phyloP scores from a whole-genome alignment of 2,888 invertebrate species.

The Lacanobia wlatinum region DNA sequence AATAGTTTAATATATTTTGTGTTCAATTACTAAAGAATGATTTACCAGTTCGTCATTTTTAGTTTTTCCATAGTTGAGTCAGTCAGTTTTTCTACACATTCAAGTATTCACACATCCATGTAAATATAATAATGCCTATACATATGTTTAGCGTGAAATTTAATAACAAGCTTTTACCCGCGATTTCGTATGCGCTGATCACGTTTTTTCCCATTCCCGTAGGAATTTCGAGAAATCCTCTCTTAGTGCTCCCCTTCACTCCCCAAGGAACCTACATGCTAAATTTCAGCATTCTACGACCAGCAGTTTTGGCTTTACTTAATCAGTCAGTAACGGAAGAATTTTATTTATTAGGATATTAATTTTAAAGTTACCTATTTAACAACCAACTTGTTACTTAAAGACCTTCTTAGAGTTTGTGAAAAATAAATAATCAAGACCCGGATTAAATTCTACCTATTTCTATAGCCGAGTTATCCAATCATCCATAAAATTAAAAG shows the following conservation, averaged over 20 bases:
- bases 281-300: no score
- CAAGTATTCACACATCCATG: no score
- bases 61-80: background rate
- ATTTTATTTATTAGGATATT: no score
- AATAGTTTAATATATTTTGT: constrained; percentile 1
- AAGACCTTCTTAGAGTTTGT: background rate
- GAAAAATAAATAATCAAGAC: constrained; percentile 24
- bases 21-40: background rate
- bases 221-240: no score
- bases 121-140: background rate
- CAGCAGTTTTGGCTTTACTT: no score
- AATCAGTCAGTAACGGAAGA: no score
- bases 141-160: background rate
- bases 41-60: background rate
- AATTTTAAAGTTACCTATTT: background rate
- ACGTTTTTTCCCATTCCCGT: no score
- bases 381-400: background rate
- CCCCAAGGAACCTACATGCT: no score
- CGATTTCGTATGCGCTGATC: no score
- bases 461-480: constrained; percentile 19
- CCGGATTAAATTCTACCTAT: constrained; percentile 22
- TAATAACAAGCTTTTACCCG: no score
- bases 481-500: constrained; percentile 48
- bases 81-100: no score
- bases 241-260: no score